Evolutionary conservation across 2,797 vertebrate genomes (phyloP).

Genomic region (Xenopus petersii): DNA sequence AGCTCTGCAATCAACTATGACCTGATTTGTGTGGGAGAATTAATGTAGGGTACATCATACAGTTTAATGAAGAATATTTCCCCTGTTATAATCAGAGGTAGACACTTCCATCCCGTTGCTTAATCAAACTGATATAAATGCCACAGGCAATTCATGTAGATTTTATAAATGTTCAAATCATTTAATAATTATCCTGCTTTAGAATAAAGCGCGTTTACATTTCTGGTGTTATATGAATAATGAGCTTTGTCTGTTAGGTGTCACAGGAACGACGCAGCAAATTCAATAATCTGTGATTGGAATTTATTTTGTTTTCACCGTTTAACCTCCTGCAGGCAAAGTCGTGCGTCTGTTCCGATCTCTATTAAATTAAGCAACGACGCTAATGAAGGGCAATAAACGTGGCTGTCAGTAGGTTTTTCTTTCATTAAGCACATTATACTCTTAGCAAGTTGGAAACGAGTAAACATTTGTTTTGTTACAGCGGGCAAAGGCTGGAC

Average conservation of each 20-base stretch:
- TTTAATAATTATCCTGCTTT: too few species aligned
- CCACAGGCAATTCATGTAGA: too few species aligned
- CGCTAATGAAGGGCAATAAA: conserved; percentile 83
- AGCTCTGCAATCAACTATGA: too few species aligned
- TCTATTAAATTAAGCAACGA: conserved; percentile 82
- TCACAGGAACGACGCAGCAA: conserved; percentile 75
- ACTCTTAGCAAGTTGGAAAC: conserved; percentile 78
- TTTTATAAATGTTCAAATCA: too few species aligned
- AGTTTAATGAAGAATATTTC: too few species aligned
- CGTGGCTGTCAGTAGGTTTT: conserved; percentile 79
- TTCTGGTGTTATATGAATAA: conserved; percentile 51
- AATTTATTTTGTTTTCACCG: conserved; percentile 75
- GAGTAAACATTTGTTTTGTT: conserved; percentile 78
- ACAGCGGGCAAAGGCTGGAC: conserved; percentile 71
- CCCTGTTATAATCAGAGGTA: too few species aligned
- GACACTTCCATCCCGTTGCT: too few species aligned
- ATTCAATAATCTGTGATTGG: conserved; percentile 78
- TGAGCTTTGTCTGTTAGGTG: conserved; percentile 72
- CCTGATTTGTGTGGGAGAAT: too few species aligned
- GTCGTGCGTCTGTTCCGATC: conserved; percentile 80
- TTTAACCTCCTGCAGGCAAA: conserved; percentile 82
- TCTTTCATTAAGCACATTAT: conserved; percentile 85
- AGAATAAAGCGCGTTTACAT: too few species aligned
- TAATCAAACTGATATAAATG: too few species aligned
- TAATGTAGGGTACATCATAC: too few species aligned